Percentiles rank a stretch among this genome's conserved stretches.
phyloP scores from a whole-genome alignment of 2,113 vertebrate species.

The Hemiscyllium ocellatum region DNA sequence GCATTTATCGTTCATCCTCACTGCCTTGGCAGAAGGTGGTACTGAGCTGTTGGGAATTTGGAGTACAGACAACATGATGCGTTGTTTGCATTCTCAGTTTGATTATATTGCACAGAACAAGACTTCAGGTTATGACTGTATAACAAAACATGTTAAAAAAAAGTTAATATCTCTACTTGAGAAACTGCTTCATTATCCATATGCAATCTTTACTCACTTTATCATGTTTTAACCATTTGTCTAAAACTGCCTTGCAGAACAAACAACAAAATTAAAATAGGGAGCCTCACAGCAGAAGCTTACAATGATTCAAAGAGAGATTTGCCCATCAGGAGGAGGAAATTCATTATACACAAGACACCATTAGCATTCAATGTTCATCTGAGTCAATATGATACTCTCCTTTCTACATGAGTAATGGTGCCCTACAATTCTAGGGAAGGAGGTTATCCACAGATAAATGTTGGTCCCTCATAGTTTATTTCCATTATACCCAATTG shows the following conservation, averaged over 20 bases:
- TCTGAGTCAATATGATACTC: background rate
- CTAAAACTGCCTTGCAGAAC: background rate
- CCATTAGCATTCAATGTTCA: background rate
- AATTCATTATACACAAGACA: background rate
- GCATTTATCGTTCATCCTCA: no score
- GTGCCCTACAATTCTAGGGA: background rate
- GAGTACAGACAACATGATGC: background rate
- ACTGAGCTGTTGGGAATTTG: background rate
- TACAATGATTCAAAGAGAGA: background rate
- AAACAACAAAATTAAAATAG: background rate
- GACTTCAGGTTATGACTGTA: background rate
- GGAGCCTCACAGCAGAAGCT: background rate
- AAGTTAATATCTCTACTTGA: background rate
- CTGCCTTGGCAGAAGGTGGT: no score
- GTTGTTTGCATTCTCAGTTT: background rate
- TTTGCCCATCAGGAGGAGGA: constrained; percentile 30
- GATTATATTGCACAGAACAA: background rate
- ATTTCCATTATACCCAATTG: background rate
- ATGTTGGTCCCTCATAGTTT: background rate
- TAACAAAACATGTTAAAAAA: background rate
- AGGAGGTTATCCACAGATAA: background rate
- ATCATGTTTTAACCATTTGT: background rate
- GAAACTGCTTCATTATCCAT: background rate
- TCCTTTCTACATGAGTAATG: no score
- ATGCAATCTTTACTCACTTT: no score